Conservation (phyloP, 2,113 vertebrate species). For the Podarcis cretensis region DNA sequence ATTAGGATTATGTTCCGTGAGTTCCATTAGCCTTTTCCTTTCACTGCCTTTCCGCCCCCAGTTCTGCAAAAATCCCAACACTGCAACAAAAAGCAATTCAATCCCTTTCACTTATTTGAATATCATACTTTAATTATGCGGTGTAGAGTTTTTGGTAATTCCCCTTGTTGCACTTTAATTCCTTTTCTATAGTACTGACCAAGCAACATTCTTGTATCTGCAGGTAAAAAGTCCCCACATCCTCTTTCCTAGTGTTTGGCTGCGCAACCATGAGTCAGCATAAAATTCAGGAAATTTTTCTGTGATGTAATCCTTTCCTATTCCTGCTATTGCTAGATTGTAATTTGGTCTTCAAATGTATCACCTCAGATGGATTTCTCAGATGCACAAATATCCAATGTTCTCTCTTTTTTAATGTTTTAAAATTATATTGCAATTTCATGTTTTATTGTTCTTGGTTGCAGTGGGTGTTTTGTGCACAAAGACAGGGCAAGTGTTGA, state of each 20-base stretch:
- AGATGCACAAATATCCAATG: not conserved
- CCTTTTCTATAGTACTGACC: not conserved
- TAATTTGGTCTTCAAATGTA: not conserved
- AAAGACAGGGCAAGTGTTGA: not conserved
- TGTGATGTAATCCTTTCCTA: not conserved
- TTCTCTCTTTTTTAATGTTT: not conserved
- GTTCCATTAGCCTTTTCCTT: not conserved
- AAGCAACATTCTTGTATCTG: not conserved
- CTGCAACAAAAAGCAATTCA: not conserved
- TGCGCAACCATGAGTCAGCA: not conserved
- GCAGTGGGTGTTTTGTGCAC: too few species aligned
- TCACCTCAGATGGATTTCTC: not conserved
- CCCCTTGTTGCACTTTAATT: not conserved
- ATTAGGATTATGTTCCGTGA: not conserved
- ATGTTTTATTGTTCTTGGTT: not conserved
- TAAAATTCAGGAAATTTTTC: not conserved
- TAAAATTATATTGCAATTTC: not conserved
- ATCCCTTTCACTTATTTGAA: not conserved
- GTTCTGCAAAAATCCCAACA: not conserved
- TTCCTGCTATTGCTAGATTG: not conserved
- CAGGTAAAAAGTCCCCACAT: not conserved
- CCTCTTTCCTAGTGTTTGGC: not conserved
- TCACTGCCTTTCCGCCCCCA: not conserved
- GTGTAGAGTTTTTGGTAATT: not conserved
- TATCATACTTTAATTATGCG: not conserved